Percentiles rank a stretch among this genome's conserved stretches.
phyloP scores from a whole-genome alignment of 1,140 invertebrate genomes.

The Bombus breviceps region DNA sequence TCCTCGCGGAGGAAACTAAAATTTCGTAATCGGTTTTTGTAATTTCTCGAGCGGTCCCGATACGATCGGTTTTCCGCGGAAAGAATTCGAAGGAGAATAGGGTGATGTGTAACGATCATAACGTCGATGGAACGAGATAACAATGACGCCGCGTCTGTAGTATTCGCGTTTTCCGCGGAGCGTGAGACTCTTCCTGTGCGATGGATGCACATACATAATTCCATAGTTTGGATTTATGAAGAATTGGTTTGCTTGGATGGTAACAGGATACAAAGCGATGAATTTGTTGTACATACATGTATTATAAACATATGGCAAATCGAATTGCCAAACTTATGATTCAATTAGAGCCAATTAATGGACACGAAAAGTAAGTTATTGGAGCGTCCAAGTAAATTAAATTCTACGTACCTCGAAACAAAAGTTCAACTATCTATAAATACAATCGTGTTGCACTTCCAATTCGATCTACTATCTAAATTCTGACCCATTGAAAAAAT shows the following conservation, averaged over 20 bases:
- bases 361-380: no score
- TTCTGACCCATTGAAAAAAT: slow-evolving; percentile 11
- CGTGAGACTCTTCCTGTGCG: neutral
- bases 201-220: neutral
- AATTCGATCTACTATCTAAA: slow-evolving; percentile 14
- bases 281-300: no score
- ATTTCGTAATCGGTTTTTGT: neutral
- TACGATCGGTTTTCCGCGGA: neutral
- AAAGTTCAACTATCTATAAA: neutral
- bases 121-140: neutral
- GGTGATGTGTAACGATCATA: neutral
- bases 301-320: neutral
- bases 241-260: neutral
- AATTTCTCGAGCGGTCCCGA: neutral
- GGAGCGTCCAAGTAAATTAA: no score
- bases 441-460: neutral
- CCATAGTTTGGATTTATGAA: neutral
- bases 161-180: neutral
- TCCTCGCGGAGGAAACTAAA: neutral
- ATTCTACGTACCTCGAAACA: no score
- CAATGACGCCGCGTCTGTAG: neutral
- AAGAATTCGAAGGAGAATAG: neutral
- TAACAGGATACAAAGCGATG: no score
- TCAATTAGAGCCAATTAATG: no score
- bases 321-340: neutral